A percentile compares a stretch with the other conserved stretches of the same genome.
phyloP scores from a whole-genome alignment of 2,797 vertebrate species.

The Gephyroberyx darwinii region DNA sequence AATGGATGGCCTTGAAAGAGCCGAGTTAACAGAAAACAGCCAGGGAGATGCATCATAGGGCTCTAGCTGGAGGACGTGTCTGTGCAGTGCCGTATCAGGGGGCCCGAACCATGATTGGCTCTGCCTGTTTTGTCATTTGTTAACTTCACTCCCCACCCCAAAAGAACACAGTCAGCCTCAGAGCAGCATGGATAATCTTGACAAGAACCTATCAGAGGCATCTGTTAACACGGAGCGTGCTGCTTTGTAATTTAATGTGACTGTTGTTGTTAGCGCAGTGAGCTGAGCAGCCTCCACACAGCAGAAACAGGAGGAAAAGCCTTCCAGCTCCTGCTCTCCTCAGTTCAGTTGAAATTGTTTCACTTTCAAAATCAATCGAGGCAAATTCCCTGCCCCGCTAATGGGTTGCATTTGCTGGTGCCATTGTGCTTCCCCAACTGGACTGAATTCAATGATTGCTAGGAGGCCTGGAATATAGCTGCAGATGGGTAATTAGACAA shows the following conservation, averaged over 20 bases:
- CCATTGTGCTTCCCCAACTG: background rate
- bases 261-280: slow-evolving; percentile 49
- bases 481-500: background rate
- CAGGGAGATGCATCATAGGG: slow-evolving; percentile 74
- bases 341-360: slow-evolving; percentile 16
- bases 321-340: background rate
- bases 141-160: slow-evolving; percentile 58
- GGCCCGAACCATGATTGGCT: slow-evolving; percentile 72
- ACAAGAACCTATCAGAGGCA: slow-evolving; percentile 60
- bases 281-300: slow-evolving; percentile 36
- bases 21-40: slow-evolving; percentile 80
- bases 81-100: slow-evolving; percentile 56
- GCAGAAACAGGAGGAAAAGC: background rate
- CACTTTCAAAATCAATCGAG: slow-evolving; percentile 22
- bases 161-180: slow-evolving; percentile 54
- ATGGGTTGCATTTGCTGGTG: background rate
- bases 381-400: slow-evolving; percentile 1
- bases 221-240: slow-evolving; percentile 56
- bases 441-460: slow-evolving; percentile 3
- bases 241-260: slow-evolving; percentile 61
- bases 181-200: slow-evolving; percentile 63
- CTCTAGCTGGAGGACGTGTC: slow-evolving; percentile 68
- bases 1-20: slow-evolving; percentile 80
- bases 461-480: background rate
- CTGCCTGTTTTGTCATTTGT: slow-evolving; percentile 74